Evolutionary conservation across 2,113 vertebrate genomes (phyloP).

Genomic region (Collichthys lucidus): DNA sequence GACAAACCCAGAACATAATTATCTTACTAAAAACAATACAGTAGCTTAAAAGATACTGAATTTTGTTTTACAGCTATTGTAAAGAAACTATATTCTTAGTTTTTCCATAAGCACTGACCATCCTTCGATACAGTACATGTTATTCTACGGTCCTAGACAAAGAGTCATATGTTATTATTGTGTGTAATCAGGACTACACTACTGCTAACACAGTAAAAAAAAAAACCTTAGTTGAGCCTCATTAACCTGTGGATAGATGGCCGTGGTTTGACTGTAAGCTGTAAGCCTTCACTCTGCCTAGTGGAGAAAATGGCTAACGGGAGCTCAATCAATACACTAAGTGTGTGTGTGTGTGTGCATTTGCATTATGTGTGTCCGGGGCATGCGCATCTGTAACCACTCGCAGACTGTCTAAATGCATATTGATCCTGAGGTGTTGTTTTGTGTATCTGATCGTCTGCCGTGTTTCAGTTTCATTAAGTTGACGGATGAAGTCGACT

Average conservation of each 20-base stretch:
- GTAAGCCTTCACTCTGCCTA: conserved; percentile 67
- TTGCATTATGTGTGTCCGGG: conserved; percentile 37
- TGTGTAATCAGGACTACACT: conserved; percentile 26
- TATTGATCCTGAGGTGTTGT: conserved; percentile 74
- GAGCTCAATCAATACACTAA: conserved; percentile 72
- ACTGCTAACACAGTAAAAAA: conserved; percentile 35
- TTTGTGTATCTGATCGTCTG: conserved; percentile 71
- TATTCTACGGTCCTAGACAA: background rate
- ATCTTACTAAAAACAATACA: no score
- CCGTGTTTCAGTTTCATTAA: conserved; percentile 75
- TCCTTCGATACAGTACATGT: background rate
- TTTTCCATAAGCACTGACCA: background rate
- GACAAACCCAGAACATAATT: no score
- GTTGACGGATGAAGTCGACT: conserved; percentile 71
- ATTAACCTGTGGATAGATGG: conserved; percentile 74
- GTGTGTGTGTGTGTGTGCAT: conserved; percentile 27
- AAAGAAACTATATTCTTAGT: background rate
- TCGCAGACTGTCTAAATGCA: conserved; percentile 57
- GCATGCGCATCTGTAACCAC: conserved; percentile 3
- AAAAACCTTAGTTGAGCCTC: conserved; percentile 57
- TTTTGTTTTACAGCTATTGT: background rate
- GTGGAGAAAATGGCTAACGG: conserved; percentile 65
- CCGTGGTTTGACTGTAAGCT: conserved; percentile 63
- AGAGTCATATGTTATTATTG: background rate
- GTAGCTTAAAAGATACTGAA: background rate